These are phyloP conservation scores for Drosophila robusta DNA, from an alignment of 2,888 invertebrate species.

Conservation along the genomic window DNA sequence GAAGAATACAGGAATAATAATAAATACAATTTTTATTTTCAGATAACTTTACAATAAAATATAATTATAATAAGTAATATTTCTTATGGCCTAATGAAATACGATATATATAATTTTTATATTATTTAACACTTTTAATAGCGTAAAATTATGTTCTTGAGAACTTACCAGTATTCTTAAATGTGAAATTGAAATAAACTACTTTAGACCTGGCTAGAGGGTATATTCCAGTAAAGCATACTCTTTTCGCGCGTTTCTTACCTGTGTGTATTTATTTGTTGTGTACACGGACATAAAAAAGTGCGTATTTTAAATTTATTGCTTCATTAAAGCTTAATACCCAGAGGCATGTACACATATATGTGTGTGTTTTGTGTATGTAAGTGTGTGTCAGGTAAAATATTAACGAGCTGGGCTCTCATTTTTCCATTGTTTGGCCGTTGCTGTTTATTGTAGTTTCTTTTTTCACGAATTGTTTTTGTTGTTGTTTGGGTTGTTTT, in stretches of 20 bases:
- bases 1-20: no score
- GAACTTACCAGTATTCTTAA: no score
- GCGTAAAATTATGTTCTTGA: no score
- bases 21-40: no score
- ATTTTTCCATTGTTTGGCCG: conserved; percentile 44
- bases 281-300: conserved; percentile 61
- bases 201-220: not conserved
- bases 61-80: no score
- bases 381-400: conserved; percentile 57
- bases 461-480: conserved; percentile 5
- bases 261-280: conserved; percentile 27
- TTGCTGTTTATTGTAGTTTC: conserved; percentile 19
- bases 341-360: conserved; percentile 50
- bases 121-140: no score
- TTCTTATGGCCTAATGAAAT: no score
- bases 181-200: not conserved
- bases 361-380: conserved; percentile 10
- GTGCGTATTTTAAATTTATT: conserved; percentile 76
- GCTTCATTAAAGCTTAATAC: conserved; percentile 79
- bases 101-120: no score
- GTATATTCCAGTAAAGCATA: conserved; percentile 1
- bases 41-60: no score
- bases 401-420: conserved; percentile 53
- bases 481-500: conserved; percentile 8
- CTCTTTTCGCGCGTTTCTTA: not conserved